A percentile compares a stretch with the other conserved stretches of the same genome.
Conservation (phyloP, 2,797 vertebrate genomes). For the Eulemur rubriventer region DNA sequence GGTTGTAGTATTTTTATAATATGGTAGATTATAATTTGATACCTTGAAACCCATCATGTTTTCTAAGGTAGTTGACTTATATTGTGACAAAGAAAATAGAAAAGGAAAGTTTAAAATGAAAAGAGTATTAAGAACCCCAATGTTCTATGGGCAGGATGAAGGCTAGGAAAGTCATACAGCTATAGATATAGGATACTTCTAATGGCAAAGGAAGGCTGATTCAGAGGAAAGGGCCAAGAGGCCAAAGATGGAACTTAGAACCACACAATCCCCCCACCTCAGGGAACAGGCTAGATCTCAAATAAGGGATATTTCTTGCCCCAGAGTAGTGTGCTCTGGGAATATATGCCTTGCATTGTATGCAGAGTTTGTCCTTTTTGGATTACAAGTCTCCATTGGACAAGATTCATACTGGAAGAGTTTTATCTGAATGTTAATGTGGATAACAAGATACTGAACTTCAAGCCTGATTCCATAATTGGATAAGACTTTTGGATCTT, state of each 20-base stretch:
- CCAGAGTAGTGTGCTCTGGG: not conserved
- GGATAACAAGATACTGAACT: not conserved
- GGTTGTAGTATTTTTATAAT: not conserved
- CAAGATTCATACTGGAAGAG: not conserved
- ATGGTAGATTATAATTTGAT: not conserved
- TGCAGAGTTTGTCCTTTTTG: not conserved
- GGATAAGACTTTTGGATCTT: not conserved
- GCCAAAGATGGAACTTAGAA: not conserved
- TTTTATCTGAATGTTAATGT: not conserved
- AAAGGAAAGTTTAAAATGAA: not conserved
- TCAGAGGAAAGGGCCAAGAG: not conserved
- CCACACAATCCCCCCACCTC: not conserved
- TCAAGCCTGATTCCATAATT: not conserved
- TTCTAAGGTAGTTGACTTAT: conserved; percentile 1
- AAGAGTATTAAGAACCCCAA: not conserved
- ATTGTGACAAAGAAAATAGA: not conserved
- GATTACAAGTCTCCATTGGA: not conserved
- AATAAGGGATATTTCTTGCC: not conserved
- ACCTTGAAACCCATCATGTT: not conserved
- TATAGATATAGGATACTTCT: not conserved
- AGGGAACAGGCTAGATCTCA: not conserved
- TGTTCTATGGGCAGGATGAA: not conserved
- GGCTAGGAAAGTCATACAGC: not conserved
- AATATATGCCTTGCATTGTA: not conserved
- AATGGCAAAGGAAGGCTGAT: not conserved